phyloP scores from a whole-genome alignment of 2,888 invertebrate genomes.

The Drosophila suboccidentalis region DNA sequence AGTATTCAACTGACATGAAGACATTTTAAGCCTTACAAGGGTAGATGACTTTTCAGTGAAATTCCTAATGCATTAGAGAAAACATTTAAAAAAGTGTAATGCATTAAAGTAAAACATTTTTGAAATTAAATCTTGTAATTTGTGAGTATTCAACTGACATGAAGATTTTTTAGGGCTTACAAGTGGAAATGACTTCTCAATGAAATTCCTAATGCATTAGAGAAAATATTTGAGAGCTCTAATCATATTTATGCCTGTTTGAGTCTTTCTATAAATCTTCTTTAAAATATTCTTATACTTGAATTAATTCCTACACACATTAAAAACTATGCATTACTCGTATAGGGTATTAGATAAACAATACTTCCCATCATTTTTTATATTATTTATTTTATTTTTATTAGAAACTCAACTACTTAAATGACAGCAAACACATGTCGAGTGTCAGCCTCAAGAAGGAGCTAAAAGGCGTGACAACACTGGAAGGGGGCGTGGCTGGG shows the following conservation, averaged over 20 bases:
- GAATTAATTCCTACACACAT: not conserved
- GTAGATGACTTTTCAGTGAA: not conserved
- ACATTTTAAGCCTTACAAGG: not conserved
- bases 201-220: not conserved
- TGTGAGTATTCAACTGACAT: not conserved
- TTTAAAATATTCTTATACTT: not conserved
- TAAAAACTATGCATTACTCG: not conserved
- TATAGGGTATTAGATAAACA: constrained; percentile 2
- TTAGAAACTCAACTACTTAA: constrained; percentile 36
- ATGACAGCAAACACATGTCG: constrained; percentile 57
- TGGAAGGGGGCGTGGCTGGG: not conserved
- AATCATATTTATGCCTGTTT: not conserved
- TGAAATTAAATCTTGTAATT: not conserved
- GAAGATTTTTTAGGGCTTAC: not conserved
- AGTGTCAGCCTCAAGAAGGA: constrained; percentile 37
- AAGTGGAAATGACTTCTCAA: not conserved
- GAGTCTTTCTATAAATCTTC: not conserved
- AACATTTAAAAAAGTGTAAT: too few species aligned
- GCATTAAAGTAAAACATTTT: not conserved
- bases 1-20: not conserved
- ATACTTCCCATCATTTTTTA: too few species aligned
- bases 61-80: not conserved
- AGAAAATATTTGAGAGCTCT: too few species aligned
- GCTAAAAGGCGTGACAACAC: constrained; percentile 5
- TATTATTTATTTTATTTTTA: not conserved